Conservation (phyloP, 2,113 vertebrate genomes). For the Lepus timidus region DNA sequence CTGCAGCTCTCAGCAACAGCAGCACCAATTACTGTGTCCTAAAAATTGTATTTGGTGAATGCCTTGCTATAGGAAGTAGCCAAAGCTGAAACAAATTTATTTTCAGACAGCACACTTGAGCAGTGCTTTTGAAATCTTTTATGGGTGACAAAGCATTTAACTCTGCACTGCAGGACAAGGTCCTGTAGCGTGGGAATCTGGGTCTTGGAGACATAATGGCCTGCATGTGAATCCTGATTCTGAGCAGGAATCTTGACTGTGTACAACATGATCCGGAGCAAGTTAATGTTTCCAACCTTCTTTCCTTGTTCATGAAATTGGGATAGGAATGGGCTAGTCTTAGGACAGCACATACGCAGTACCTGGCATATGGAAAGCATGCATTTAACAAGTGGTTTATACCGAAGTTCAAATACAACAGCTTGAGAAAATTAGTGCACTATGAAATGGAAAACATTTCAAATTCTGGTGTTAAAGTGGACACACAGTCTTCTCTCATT, state of each 20-base stretch:
- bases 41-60: not conserved
- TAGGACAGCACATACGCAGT: not conserved
- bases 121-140: constrained; percentile 25
- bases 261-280: not conserved
- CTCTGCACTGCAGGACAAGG: constrained; percentile 27
- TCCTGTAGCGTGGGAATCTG: not conserved
- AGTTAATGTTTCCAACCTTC: constrained; percentile 13
- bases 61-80: not conserved
- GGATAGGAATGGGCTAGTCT: not conserved
- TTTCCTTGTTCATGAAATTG: constrained; percentile 38
- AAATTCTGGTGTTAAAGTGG: constrained; percentile 37
- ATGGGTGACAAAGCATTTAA: constrained; percentile 1
- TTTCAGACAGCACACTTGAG: not conserved
- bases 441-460: constrained; percentile 16
- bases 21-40: not conserved
- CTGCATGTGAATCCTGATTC: not conserved
- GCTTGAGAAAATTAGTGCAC: constrained; percentile 23
- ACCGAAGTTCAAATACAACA: constrained; percentile 19
- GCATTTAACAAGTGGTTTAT: constrained; percentile 42
- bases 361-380: not conserved
- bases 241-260: not conserved
- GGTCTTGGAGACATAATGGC: not conserved
- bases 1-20: not conserved
- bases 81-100: constrained; percentile 19
- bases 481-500: constrained; percentile 16